These are phyloP conservation scores for Sandelia bainsii DNA, from an alignment of 2,797 vertebrate genomes.

Conservation along the genomic window DNA sequence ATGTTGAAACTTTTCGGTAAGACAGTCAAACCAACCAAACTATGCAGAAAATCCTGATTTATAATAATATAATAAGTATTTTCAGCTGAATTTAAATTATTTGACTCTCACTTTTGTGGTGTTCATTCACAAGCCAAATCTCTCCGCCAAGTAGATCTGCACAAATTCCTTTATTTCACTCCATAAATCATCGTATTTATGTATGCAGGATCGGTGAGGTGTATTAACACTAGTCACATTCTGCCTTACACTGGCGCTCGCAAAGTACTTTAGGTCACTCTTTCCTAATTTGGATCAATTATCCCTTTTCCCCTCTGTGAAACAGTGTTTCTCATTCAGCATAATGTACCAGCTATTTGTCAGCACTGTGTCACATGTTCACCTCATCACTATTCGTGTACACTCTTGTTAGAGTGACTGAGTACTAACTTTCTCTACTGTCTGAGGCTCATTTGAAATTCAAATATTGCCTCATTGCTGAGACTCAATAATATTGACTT, in stretches of 20 bases:
- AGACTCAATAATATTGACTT: slow-evolving; percentile 78
- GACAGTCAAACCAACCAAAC: not conserved
- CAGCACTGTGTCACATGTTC: slow-evolving; percentile 64
- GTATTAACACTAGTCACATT: slow-evolving; percentile 69
- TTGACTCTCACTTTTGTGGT: not conserved
- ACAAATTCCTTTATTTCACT: slow-evolving; percentile 16
- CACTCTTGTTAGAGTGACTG: slow-evolving; percentile 62
- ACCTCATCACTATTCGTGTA: slow-evolving; percentile 49
- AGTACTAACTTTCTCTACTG: slow-evolving; percentile 78
- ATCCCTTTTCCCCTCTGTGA: slow-evolving; percentile 77
- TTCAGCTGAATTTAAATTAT: slow-evolving; percentile 16
- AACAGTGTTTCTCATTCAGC: slow-evolving; percentile 79
- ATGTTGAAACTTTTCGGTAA: not conserved
- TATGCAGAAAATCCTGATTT: not conserved
- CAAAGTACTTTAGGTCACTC: slow-evolving; percentile 70
- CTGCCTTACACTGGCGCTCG: slow-evolving; percentile 42
- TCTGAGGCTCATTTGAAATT: slow-evolving; percentile 75
- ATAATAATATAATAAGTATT: not conserved
- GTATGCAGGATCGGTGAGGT: slow-evolving; percentile 53
- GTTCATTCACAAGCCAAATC: slow-evolving; percentile 20
- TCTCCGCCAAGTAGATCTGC: slow-evolving; percentile 15
- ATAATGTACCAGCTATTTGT: slow-evolving; percentile 75
- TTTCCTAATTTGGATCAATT: slow-evolving; percentile 84
- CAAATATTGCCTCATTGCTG: slow-evolving; percentile 79
- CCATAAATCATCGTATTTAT: slow-evolving; percentile 33